These are phyloP conservation scores for Tetranychus cinnabarinus DNA, from an alignment of 1,140 invertebrate genomes.

Conservation along the genomic window DNA sequence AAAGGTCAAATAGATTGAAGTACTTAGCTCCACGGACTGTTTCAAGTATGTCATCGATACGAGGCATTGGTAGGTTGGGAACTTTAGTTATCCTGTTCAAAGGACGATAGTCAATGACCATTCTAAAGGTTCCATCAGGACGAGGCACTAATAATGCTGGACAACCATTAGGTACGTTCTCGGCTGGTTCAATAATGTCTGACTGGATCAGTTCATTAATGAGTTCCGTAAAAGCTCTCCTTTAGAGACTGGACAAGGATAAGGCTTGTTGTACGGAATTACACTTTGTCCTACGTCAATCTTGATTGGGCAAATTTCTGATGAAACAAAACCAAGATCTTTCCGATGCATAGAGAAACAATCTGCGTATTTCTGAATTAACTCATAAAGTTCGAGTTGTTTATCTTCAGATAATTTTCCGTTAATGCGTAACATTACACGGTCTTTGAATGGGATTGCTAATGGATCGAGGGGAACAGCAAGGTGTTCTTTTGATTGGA, in stretches of 20 bases:
- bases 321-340: too few species aligned
- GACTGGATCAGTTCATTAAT: not conserved
- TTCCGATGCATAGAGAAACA: too few species aligned
- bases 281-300: too few species aligned
- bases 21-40: slow-evolving; percentile 16
- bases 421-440: too few species aligned
- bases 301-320: too few species aligned
- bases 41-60: slow-evolving; percentile 18
- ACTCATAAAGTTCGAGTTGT: too few species aligned
- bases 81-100: slow-evolving; percentile 19
- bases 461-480: too few species aligned
- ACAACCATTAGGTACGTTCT: not conserved
- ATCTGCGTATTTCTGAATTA: too few species aligned
- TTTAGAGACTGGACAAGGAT: not conserved
- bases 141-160: slow-evolving; percentile 17
- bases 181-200: slow-evolving; percentile 10
- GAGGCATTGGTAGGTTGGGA: slow-evolving; percentile 20
- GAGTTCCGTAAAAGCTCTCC: not conserved
- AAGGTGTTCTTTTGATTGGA: too few species aligned
- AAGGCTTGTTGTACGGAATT: not conserved
- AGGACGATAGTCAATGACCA: slow-evolving; percentile 27
- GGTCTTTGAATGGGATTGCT: too few species aligned
- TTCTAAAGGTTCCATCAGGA: slow-evolving; percentile 21
- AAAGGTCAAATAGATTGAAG: slow-evolving; percentile 9
- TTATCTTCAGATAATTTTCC: too few species aligned